These are phyloP conservation scores for Megalurothrips usitatus DNA, from an alignment of 2,888 invertebrate species.

Conservation along the genomic window DNA sequence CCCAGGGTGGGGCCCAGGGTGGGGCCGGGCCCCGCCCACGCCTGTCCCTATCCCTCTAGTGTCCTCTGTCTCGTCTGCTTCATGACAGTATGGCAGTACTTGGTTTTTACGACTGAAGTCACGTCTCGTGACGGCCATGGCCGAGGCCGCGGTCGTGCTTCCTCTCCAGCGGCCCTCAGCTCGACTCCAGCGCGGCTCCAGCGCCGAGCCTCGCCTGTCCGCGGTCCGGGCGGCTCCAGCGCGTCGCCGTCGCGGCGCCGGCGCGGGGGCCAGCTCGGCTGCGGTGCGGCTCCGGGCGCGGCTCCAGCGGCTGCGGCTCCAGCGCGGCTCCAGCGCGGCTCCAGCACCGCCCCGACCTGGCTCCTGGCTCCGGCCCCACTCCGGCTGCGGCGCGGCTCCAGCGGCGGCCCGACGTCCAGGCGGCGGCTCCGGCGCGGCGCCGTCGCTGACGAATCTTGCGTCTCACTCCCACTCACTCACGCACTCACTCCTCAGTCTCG, in stretches of 20 bases:
- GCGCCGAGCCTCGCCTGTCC: background rate
- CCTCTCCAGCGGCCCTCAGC: background rate
- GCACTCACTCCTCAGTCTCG: background rate
- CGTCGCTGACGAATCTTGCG: background rate
- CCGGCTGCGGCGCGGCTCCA: slow-evolving; percentile 8
- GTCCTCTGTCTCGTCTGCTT: background rate
- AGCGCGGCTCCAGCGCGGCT: background rate
- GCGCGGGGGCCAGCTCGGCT: background rate
- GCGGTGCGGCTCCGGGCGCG: background rate
- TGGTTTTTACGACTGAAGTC: background rate
- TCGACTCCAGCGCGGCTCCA: slow-evolving; percentile 9
- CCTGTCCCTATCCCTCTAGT: background rate
- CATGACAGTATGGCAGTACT: background rate
- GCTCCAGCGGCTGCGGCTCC: background rate
- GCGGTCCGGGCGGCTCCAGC: background rate
- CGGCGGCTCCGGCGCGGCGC: background rate
- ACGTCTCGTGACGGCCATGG: background rate
- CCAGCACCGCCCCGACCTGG: background rate
- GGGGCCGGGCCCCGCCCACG: too few species aligned
- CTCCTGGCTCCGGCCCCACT: background rate
- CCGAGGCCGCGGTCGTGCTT: background rate
- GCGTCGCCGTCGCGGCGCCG: background rate
- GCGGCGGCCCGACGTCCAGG: background rate
- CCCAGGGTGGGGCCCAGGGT: too few species aligned
- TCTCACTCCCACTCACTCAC: background rate